phyloP scores from a whole-genome alignment of 1,140 invertebrate species.

The Leptinotarsa lineolata region DNA sequence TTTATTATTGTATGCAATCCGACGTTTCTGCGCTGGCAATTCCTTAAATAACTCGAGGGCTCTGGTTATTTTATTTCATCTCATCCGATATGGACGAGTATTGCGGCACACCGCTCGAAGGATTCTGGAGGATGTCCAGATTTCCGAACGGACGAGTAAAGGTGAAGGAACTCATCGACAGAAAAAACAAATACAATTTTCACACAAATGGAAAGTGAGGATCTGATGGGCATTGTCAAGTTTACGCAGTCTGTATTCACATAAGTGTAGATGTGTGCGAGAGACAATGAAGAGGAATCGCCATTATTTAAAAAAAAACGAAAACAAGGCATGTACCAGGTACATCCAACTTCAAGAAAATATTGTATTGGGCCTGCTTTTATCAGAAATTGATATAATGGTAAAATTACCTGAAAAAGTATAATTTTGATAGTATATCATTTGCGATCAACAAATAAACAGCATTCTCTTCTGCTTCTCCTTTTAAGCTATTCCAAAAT shows the following conservation, averaged over 20 bases:
- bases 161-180: not conserved
- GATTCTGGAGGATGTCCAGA: not conserved
- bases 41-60: not conserved
- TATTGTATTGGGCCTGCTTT: too few relatives aligned
- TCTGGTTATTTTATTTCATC: not conserved
- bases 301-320: not conserved
- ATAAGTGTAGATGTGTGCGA: not conserved
- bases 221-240: not conserved
- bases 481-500: too few relatives aligned
- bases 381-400: too few relatives aligned
- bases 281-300: too few relatives aligned
- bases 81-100: not conserved
- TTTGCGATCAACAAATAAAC: too few relatives aligned
- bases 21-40: not conserved
- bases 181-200: not conserved
- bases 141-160: not conserved
- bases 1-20: conserved; percentile 2
- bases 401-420: too few relatives aligned
- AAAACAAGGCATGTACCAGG: too few relatives aligned
- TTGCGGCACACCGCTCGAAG: not conserved
- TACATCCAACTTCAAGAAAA: too few relatives aligned
- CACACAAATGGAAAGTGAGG: not conserved
- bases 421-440: too few relatives aligned
- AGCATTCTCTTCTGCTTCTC: too few relatives aligned
- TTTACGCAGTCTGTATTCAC: not conserved